These are phyloP conservation scores for Microcebus tavaratra DNA, from an alignment of 2,113 vertebrate species.

Conservation along the genomic window DNA sequence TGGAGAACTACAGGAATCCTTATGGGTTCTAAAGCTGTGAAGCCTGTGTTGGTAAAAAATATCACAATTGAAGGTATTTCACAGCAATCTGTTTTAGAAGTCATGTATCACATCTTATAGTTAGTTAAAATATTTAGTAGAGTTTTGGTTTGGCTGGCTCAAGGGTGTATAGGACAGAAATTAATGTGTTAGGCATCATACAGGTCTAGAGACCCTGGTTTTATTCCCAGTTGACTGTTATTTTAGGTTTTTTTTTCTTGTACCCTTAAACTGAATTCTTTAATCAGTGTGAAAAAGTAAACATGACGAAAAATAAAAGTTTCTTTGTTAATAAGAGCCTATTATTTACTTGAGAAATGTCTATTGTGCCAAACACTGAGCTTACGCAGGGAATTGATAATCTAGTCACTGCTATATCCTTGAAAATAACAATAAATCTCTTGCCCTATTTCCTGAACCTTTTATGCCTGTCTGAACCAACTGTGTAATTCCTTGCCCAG, in stretches of 20 bases:
- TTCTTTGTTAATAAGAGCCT: background rate
- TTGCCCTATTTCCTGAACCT: background rate
- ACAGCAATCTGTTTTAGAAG: background rate
- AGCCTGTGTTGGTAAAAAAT: conserved; percentile 96
- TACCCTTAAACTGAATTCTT: background rate
- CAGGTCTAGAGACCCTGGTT: background rate
- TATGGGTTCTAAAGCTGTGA: conserved; percentile 92
- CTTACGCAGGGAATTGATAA: background rate
- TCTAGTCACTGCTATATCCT: background rate
- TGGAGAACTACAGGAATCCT: conserved; percentile 97
- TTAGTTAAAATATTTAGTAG: background rate
- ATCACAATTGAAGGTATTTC: conserved; percentile 94
- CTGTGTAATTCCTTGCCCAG: background rate
- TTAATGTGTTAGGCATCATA: background rate
- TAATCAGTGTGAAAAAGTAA: conserved; percentile 33
- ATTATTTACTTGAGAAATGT: background rate
- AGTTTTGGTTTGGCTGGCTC: background rate
- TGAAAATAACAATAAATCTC: background rate
- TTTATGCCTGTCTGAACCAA: background rate
- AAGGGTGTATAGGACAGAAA: background rate
- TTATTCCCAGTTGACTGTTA: background rate
- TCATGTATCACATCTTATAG: background rate
- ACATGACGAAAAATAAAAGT: background rate
- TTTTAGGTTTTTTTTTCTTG: background rate
- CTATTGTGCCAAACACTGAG: background rate